Evolutionary conservation across 2,797 vertebrate species (phyloP).

Genomic region (Scleropages formosus): DNA sequence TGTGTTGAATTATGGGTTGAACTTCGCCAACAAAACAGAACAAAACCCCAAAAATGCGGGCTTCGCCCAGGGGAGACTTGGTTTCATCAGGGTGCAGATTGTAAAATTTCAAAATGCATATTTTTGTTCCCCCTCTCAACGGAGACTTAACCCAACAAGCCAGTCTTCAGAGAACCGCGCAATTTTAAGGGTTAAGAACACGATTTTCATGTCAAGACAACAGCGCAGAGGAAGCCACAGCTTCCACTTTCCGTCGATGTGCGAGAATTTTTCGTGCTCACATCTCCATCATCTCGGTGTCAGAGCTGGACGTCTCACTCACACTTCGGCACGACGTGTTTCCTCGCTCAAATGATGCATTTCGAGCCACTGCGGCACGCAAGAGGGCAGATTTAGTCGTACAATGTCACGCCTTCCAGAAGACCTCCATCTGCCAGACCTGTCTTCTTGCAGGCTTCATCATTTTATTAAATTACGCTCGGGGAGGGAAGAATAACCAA

Average conservation of each 20-base stretch:
- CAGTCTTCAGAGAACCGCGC: constrained; percentile 19
- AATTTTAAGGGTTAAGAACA: constrained; percentile 23
- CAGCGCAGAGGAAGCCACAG: not conserved
- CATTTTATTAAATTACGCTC: constrained; percentile 5
- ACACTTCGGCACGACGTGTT: not conserved
- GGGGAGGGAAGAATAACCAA: not conserved
- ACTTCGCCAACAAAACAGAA: constrained; percentile 65
- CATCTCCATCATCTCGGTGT: not conserved
- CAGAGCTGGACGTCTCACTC: not conserved
- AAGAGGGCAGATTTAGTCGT: not conserved
- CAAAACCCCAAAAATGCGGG: constrained; percentile 55
- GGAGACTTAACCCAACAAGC: constrained; percentile 42
- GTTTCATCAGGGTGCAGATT: constrained; percentile 37
- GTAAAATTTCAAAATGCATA: constrained; percentile 46
- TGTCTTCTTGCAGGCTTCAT: not conserved
- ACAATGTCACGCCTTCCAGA: not conserved
- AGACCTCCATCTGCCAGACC: not conserved
- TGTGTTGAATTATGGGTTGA: constrained; percentile 64
- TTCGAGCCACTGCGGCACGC: not conserved
- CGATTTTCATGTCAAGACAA: not conserved
- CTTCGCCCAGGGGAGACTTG: constrained; percentile 47
- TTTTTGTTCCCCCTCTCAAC: constrained; percentile 47
- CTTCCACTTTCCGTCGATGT: not conserved
- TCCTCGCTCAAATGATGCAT: not conserved
- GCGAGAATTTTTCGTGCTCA: not conserved